A percentile compares a stretch with the other conserved stretches of the same genome.
phyloP scores from a whole-genome alignment of 2,888 invertebrate species.

The Agriopis aurantiaria region DNA sequence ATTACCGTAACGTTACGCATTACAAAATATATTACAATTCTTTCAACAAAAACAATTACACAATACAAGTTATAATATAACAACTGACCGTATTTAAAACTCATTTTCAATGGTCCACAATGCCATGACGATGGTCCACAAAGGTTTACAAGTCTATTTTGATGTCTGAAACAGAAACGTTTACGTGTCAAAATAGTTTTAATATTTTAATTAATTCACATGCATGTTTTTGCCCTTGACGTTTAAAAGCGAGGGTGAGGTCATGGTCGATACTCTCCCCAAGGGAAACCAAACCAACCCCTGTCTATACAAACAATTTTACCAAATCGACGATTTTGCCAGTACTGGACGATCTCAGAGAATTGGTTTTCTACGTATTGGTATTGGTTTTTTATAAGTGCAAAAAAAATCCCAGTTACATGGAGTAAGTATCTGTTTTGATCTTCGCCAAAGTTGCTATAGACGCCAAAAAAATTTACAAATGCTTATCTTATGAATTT shows the following conservation, averaged over 20 bases:
- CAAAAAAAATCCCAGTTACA: background rate
- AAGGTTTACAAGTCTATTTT: constrained; percentile 4
- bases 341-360: background rate
- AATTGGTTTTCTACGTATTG: background rate
- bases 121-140: constrained; percentile 1
- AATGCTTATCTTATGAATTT: no score
- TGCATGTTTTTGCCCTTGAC: constrained; percentile 35
- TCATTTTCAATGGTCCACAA: constrained; percentile 22
- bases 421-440: background rate
- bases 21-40: constrained; percentile 24
- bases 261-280: constrained; percentile 45
- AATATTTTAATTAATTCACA: constrained; percentile 10
- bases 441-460: background rate
- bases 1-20: constrained; percentile 30
- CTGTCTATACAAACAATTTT: constrained; percentile 15
- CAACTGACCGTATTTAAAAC: constrained; percentile 24
- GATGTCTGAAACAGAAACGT: constrained; percentile 11
- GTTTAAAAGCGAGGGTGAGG: constrained; percentile 46
- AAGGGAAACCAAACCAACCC: constrained; percentile 27
- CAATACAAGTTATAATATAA: constrained; percentile 20
- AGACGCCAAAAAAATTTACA: no score
- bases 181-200: background rate
- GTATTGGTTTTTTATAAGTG: background rate
- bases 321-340: constrained; percentile 30
- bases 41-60: constrained; percentile 26